Percentiles rank a stretch among this genome's conserved stretches.
phyloP scores from a whole-genome alignment of 2,113 vertebrate species.

The Dicaeum eximium region DNA sequence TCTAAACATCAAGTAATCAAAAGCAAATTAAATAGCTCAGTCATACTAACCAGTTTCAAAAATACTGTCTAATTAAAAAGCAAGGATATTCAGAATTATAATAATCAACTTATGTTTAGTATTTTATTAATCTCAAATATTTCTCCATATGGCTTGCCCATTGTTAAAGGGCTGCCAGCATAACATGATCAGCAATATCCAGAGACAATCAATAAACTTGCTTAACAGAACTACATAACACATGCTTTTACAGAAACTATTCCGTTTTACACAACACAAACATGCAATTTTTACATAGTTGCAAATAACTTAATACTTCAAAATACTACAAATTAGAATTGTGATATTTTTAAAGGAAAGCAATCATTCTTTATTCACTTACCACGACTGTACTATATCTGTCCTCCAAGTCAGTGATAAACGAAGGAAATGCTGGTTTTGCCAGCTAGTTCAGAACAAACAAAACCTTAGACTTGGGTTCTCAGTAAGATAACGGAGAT shows the following conservation, averaged over 20 bases:
- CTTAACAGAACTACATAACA: background rate
- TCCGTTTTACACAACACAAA: background rate
- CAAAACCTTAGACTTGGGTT: constrained; percentile 22
- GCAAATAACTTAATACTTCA: background rate
- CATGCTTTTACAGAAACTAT: background rate
- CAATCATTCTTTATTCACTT: constrained; percentile 11
- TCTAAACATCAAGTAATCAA: background rate
- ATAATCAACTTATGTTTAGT: background rate
- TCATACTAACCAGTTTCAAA: background rate
- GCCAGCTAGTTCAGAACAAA: constrained; percentile 62
- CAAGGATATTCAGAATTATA: background rate
- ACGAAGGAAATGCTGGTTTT: constrained; percentile 66
- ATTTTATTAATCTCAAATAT: background rate
- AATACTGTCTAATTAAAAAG: background rate
- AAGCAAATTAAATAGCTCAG: background rate
- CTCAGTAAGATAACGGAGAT: background rate
- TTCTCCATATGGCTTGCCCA: background rate
- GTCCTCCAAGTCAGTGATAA: constrained; percentile 62
- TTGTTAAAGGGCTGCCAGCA: background rate
- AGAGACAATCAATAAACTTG: background rate
- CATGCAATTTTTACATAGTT: background rate
- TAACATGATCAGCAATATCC: background rate
- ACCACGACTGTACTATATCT: constrained; percentile 59
- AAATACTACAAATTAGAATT: background rate
- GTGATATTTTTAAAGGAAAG: background rate